Evolutionary conservation across 2,888 invertebrate genomes (phyloP), one percentile per base, ranked within the genome.

Genomic region (Lomographa bimaculata): DNA sequence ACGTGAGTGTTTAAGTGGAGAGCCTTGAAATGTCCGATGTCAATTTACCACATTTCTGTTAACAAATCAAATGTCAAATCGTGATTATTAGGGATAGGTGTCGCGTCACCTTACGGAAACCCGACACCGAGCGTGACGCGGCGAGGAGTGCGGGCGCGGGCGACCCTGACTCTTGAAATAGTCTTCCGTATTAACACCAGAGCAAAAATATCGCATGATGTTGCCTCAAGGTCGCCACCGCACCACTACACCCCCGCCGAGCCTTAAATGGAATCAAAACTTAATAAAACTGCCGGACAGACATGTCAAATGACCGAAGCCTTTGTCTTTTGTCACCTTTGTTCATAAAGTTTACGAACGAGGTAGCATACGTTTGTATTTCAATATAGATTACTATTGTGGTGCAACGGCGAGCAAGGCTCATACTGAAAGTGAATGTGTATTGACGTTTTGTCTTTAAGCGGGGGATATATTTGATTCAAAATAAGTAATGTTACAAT

Each of bases 81-180:
- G 21, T 25, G 27, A 34, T 36, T 35, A 42, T 38, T 52, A 51
- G 57, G 64, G 71, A 62, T 61, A 60, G 60, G 40, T 56, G 54
- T 60, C 57, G 63, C 60, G 60, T 73, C 61, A 63, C 54, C 44
- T 76, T 71, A 64, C 71, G 57, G 80, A 74, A 78, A 79, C 67
- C 69, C 60, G 78, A 80, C 63, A 74, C 74, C 67, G 16, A 62
- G 59, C 57, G 57, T 69, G 74, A 72, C 65, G 68, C 48, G 52
- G 43, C 51, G 57, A 56, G 60, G 64, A 57, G 66, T 65, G 73
- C 71, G 71, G 71, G 72, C 67, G 72, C 71, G 74, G 75, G 79
- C 72, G 78, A 71, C 89, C 87, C 85, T 89, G 87, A 86, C 87
- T 87, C 89, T 87, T 89, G 86, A 89, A 89, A 89, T 89, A 89